Percentiles rank a stretch among this genome's conserved stretches.
Evolutionary conservation across 1,140 invertebrate genomes (phyloP).

Genomic region (Meloidogyne hapla): DNA sequence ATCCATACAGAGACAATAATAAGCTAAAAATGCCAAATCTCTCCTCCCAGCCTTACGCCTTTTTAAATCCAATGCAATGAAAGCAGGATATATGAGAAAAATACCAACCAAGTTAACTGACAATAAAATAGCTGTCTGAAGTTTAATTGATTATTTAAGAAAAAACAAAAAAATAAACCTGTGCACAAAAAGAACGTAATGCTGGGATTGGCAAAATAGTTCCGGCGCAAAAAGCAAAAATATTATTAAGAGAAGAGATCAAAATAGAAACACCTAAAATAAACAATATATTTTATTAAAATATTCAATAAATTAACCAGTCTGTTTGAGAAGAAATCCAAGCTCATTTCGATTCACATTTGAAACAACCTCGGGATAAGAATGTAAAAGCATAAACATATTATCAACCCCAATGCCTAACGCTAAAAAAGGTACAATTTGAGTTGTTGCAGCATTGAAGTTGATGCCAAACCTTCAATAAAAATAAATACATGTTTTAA

Average conservation of each 20-base stretch:
- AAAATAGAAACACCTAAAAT: conserved; percentile 15
- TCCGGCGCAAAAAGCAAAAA: conserved; percentile 78
- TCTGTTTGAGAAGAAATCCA: conserved; percentile 62
- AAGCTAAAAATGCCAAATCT: conserved; percentile 70
- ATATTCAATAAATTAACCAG: conserved; percentile 41
- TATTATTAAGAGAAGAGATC: conserved; percentile 73
- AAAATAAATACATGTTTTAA: too few relatives aligned
- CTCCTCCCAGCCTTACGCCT: conserved; percentile 74
- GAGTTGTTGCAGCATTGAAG: conserved; percentile 93
- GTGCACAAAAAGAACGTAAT: conserved; percentile 83
- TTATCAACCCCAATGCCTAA: conserved; percentile 88
- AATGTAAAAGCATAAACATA: conserved; percentile 87
- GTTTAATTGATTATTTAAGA: not conserved
- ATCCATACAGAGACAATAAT: not conserved
- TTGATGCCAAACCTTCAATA: conserved; percentile 72
- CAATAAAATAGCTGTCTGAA: conserved; percentile 77
- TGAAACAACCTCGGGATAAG: conserved; percentile 72
- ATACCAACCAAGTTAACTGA: conserved; percentile 83
- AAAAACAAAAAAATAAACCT: conserved; percentile 63
- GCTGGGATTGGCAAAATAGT: conserved; percentile 90
- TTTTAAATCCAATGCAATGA: conserved; percentile 84
- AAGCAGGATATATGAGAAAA: conserved; percentile 85
- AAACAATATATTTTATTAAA: conserved; percentile 36
- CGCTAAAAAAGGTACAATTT: conserved; percentile 88
- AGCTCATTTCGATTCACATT: conserved; percentile 65